phyloP scores from a whole-genome alignment of 2,113 vertebrate species.

The Serilophus lunatus region DNA sequence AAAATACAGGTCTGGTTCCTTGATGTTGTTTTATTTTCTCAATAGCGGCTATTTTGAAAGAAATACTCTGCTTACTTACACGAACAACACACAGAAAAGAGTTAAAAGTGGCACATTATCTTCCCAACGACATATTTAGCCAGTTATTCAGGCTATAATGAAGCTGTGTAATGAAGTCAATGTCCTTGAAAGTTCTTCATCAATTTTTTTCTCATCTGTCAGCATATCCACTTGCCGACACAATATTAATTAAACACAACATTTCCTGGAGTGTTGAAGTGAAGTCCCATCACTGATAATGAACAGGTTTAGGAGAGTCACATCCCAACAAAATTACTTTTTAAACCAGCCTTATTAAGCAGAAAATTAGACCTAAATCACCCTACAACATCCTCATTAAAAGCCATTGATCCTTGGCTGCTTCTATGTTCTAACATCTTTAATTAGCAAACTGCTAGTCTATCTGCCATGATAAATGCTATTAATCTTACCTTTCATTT shows the following conservation, averaged over 20 bases:
- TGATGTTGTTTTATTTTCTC: neutral
- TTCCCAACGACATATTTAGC: conserved; percentile 75
- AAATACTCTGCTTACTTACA: neutral
- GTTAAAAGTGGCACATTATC: conserved; percentile 33
- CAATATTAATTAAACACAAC: conserved; percentile 88
- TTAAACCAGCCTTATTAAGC: conserved; percentile 92
- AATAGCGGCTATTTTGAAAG: neutral
- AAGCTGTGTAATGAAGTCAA: conserved; percentile 88
- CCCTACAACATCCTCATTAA: conserved; percentile 91
- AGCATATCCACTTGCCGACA: conserved; percentile 80
- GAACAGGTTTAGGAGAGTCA: conserved; percentile 88
- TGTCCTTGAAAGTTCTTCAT: conserved; percentile 92
- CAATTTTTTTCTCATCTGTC: conserved; percentile 85
- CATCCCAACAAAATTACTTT: conserved; percentile 89
- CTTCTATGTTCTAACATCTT: conserved; percentile 86
- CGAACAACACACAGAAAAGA: neutral
- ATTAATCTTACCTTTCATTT: conserved; percentile 92
- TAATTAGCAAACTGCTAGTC: conserved; percentile 87
- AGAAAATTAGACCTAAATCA: conserved; percentile 94
- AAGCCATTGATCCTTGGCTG: conserved; percentile 89
- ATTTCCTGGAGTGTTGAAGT: conserved; percentile 86
- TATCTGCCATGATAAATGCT: conserved; percentile 84
- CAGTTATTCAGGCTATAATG: conserved; percentile 82
- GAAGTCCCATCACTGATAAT: conserved; percentile 86
- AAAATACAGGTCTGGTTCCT: neutral